Conservation (phyloP, 2,888 invertebrate genomes). For the Brenthis daphne region DNA sequence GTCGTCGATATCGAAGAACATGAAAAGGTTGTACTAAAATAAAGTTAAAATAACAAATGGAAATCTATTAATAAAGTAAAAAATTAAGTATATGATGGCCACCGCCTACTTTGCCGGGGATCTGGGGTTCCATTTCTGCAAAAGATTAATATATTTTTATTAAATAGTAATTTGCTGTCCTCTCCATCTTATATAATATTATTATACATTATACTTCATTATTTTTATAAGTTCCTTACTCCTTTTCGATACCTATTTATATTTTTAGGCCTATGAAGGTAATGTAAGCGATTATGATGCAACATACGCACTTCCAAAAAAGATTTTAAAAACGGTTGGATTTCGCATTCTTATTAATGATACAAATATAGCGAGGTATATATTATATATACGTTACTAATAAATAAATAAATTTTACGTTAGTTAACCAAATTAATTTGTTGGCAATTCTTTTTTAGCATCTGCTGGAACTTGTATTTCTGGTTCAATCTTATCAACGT, state of each 20-base stretch:
- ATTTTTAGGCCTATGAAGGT: slow-evolving; percentile 45
- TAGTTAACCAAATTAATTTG: too few relatives aligned
- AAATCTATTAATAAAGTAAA: too few relatives aligned
- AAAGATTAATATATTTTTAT: too few relatives aligned
- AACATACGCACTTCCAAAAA: slow-evolving; percentile 51
- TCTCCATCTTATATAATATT: neutral
- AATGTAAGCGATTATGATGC: slow-evolving; percentile 51
- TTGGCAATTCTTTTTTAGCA: slow-evolving; percentile 43
- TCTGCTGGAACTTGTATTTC: slow-evolving; percentile 59
- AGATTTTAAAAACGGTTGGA: slow-evolving; percentile 53
- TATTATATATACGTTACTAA: neutral
- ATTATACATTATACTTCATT: neutral
- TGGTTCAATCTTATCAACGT: slow-evolving; percentile 61
- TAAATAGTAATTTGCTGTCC: too few relatives aligned
- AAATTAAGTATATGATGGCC: too few relatives aligned
- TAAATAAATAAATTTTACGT: too few relatives aligned
- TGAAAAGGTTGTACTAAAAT: neutral
- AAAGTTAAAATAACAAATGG: too few relatives aligned
- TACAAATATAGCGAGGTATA: slow-evolving; percentile 34
- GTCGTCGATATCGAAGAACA: neutral
- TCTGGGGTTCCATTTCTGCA: too few relatives aligned
- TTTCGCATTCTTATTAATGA: slow-evolving; percentile 55
- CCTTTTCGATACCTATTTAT: neutral
- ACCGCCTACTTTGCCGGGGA: too few relatives aligned
- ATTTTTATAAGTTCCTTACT: neutral